A percentile compares a stretch with the other conserved stretches of the same genome.
Conservation (phyloP, 2,797 vertebrate genomes). For the Meda fulgida region DNA sequence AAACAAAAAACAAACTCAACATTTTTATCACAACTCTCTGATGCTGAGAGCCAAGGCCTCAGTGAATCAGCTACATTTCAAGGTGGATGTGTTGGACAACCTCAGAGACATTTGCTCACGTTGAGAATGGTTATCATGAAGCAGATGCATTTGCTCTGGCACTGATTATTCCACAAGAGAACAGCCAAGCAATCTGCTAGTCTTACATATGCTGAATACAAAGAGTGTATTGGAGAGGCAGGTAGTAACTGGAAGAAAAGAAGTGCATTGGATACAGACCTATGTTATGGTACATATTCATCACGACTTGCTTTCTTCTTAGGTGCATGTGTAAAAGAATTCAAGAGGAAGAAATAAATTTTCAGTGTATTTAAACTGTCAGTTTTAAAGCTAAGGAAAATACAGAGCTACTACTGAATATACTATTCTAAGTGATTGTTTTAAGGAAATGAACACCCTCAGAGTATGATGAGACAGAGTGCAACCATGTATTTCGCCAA, state of each 20-base stretch:
- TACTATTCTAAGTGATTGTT: constrained; percentile 29
- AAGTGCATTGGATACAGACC: constrained; percentile 61
- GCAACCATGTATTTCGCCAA: constrained; percentile 31
- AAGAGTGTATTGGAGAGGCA: constrained; percentile 60
- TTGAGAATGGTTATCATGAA: constrained; percentile 69
- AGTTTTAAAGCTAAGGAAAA: constrained; percentile 25
- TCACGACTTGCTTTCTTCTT: constrained; percentile 41
- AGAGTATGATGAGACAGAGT: constrained; percentile 27
- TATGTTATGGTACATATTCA: constrained; percentile 53
- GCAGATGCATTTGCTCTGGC: constrained; percentile 74
- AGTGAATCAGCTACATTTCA: constrained; percentile 62
- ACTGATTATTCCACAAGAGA: constrained; percentile 66
- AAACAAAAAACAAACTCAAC: not conserved
- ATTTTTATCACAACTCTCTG: constrained; percentile 11
- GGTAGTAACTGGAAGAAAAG: constrained; percentile 56
- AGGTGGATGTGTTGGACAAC: constrained; percentile 70
- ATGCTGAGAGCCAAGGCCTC: constrained; percentile 30
- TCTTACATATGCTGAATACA: constrained; percentile 60
- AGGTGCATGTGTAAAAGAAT: constrained; percentile 60
- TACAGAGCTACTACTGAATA: constrained; percentile 2
- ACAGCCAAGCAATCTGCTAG: constrained; percentile 66
- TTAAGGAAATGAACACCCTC: constrained; percentile 23
- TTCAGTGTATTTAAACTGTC: constrained; percentile 11
- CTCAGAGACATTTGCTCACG: constrained; percentile 61
- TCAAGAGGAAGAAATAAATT: constrained; percentile 24